Percentiles rank a stretch among this genome's conserved stretches.
Evolutionary conservation across 1,140 invertebrate genomes (phyloP).

Genomic region (Drosophila paulistorum): DNA sequence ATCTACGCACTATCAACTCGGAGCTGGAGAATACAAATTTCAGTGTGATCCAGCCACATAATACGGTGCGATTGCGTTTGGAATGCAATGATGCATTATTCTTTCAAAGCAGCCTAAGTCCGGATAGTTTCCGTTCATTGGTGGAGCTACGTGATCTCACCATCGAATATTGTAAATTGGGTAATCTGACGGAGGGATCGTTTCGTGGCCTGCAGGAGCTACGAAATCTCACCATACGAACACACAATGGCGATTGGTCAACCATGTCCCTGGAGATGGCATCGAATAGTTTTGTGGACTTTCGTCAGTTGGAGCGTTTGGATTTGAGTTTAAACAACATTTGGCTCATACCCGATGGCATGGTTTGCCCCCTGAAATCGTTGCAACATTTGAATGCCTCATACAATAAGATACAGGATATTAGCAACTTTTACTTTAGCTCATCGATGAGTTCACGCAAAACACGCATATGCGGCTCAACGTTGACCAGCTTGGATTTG

Average conservation of each 20-base stretch:
- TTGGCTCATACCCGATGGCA: conserved; percentile 91
- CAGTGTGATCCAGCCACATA: conserved; percentile 93
- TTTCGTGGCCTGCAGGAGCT: conserved; percentile 92
- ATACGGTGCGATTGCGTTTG: conserved; percentile 90
- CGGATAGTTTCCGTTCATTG: conserved; percentile 92
- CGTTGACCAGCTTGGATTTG: conserved; percentile 90
- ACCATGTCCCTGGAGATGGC: conserved; percentile 92
- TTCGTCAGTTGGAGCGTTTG: conserved; percentile 89
- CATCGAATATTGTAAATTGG: conserved; percentile 95
- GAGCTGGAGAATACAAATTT: conserved; percentile 95
- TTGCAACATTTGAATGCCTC: conserved; percentile 92
- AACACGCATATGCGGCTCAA: conserved; percentile 86
- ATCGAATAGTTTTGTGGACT: conserved; percentile 88
- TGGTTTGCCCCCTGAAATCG: conserved; percentile 91
- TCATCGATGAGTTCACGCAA: conserved; percentile 86
- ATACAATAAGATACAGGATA: conserved; percentile 90
- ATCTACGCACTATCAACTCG: conserved; percentile 92
- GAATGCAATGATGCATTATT: conserved; percentile 93
- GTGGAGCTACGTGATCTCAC: conserved; percentile 92
- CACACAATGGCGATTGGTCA: conserved; percentile 94
- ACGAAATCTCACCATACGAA: conserved; percentile 92
- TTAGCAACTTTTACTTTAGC: conserved; percentile 90
- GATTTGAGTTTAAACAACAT: conserved; percentile 95
- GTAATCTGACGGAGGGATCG: conserved; percentile 92
- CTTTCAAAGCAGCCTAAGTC: conserved; percentile 93